A percentile compares a stretch with the other conserved stretches of the same genome.
These are phyloP conservation scores for Netelia melanura DNA, from an alignment of 2,888 invertebrate genomes.

Conservation along the genomic window DNA sequence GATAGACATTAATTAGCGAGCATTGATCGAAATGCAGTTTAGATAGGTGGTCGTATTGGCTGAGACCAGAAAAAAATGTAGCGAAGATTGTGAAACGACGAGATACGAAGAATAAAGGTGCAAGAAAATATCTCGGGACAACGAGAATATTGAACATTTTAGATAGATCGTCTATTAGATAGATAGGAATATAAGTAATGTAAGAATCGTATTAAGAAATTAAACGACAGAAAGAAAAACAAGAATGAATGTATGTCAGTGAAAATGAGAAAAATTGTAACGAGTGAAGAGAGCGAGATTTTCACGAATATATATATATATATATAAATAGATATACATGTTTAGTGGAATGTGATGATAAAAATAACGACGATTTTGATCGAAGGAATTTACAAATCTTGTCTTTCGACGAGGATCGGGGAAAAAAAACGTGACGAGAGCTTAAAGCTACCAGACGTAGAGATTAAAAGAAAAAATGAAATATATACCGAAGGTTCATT, in stretches of 20 bases:
- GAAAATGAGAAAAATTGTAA: constrained; percentile 9
- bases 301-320: constrained; percentile 22
- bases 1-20: constrained; percentile 57
- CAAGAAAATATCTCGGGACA: constrained; percentile 38
- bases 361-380: constrained; percentile 7
- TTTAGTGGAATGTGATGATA: constrained; percentile 14
- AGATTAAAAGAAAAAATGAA: constrained; percentile 13
- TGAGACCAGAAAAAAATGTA: constrained; percentile 55
- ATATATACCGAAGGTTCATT: constrained; percentile 10
- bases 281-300: constrained; percentile 18
- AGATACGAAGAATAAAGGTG: constrained; percentile 41
- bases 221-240: constrained; percentile 4
- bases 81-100: constrained; percentile 36
- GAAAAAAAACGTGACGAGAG: constrained; percentile 13
- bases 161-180: constrained; percentile 66
- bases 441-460: constrained; percentile 35
- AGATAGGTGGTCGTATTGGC: constrained; percentile 45
- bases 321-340: not conserved
- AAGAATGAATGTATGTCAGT: not conserved
- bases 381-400: constrained; percentile 20
- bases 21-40: constrained; percentile 45
- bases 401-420: constrained; percentile 5
- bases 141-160: constrained; percentile 46
- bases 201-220: constrained; percentile 21
- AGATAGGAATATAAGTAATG: constrained; percentile 60